A percentile compares a stretch with the other conserved stretches of the same genome.
phyloP scores from a whole-genome alignment of 2,113 vertebrate genomes.

The cattle (Bos taurus) region ARS-UCD2.0 NC_037330.1:59474501-59475000 shows the following conservation, averaged over 20 bases:
- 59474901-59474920: background rate
- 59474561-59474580: background rate
- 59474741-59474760: background rate
- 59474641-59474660: background rate
- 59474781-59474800: background rate
- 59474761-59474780: too few species aligned
- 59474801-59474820: background rate
- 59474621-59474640: background rate
- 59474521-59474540: background rate
- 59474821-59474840: background rate
- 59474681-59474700: background rate
- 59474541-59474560: background rate
- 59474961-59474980: background rate
- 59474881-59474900: background rate
- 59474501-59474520: background rate
- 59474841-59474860: background rate
- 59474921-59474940: background rate
- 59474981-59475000: background rate
- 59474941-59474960: background rate
- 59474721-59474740: fast-evolving
- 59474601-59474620: background rate
- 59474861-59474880: background rate
- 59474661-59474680: background rate
- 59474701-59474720: too few species aligned
- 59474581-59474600: background rate